Percentiles rank a stretch among this genome's conserved stretches.
These are phyloP conservation scores for Aporophyla nigra DNA, from an alignment of 2,888 invertebrate genomes.

Conservation along the genomic window DNA sequence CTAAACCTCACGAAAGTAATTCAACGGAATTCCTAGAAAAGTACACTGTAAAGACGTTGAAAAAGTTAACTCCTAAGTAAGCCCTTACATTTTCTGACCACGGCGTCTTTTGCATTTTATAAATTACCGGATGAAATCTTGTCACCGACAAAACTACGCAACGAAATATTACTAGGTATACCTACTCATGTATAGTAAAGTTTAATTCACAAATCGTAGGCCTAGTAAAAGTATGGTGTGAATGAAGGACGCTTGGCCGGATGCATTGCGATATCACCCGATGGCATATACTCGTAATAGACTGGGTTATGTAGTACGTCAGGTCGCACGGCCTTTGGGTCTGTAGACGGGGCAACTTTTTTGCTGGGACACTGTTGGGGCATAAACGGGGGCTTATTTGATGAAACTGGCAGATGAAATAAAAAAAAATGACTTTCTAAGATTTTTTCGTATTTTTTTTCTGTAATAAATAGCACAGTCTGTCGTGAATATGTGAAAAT, in stretches of 20 bases:
- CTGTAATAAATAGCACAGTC: too few species aligned
- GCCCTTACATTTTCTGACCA: not conserved
- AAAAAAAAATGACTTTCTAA: too few species aligned
- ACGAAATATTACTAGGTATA: not conserved
- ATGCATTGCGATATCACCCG: conserved; percentile 69
- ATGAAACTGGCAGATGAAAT: not conserved
- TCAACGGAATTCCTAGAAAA: not conserved
- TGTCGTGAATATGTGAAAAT: too few species aligned
- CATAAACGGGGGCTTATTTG: not conserved
- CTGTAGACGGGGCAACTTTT: conserved; percentile 29
- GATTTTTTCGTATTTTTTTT: too few species aligned
- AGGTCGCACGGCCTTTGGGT: conserved; percentile 18
- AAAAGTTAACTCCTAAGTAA: not conserved
- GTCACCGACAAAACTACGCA: not conserved
- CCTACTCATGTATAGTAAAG: conserved; percentile 2
- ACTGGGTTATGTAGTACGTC: conserved; percentile 36
- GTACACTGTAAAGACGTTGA: not conserved
- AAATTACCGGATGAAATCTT: not conserved
- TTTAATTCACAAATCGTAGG: conserved; percentile 65
- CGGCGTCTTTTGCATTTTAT: not conserved
- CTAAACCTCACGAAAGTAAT: too few species aligned
- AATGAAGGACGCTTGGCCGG: conserved; percentile 76
- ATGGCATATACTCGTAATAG: conserved; percentile 44
- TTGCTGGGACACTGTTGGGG: conserved; percentile 19
- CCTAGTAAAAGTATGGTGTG: conserved; percentile 73